A percentile compares a stretch with the other conserved stretches of the same genome.
Evolutionary conservation across 2,888 invertebrate species (phyloP).

Genomic region (Drosophila affinis): DNA sequence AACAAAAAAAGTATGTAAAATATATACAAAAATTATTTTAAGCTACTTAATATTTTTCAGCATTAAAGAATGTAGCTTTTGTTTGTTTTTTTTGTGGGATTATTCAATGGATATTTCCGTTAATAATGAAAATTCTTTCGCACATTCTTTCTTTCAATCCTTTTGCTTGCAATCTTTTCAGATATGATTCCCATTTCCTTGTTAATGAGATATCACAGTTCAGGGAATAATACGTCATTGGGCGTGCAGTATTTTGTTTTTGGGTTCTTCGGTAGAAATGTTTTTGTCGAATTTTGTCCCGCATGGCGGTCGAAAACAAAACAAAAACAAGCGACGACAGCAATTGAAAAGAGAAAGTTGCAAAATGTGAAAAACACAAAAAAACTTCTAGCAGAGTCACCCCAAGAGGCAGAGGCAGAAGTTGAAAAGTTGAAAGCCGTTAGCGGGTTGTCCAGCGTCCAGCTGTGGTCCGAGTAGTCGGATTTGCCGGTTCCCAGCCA

Average conservation of each 20-base stretch:
- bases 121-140: neutral
- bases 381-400: constrained; percentile 54
- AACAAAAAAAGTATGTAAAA: constrained; percentile 12
- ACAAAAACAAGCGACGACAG: constrained; percentile 43
- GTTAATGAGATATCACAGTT: neutral
- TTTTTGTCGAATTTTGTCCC: constrained; percentile 24
- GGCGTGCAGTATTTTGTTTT: neutral
- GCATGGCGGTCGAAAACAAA: constrained; percentile 40
- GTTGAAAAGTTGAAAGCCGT: constrained; percentile 67
- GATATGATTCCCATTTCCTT: neutral
- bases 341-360: constrained; percentile 78
- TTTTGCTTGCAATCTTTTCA: no score
- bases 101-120: no score
- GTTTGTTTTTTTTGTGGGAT: no score
- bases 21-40: constrained; percentile 23
- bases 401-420: constrained; percentile 11
- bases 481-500: no score
- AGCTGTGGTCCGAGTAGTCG: neutral
- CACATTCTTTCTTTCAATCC: no score
- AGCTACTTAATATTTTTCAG: constrained; percentile 37
- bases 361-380: constrained; percentile 46
- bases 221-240: neutral
- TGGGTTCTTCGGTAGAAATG: neutral
- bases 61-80: neutral
- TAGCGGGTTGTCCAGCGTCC: constrained; percentile 12